Percentiles rank a stretch among this genome's conserved stretches.
Conservation (phyloP, 2,797 vertebrate genomes). For the Sebastes kiyomatsui region DNA sequence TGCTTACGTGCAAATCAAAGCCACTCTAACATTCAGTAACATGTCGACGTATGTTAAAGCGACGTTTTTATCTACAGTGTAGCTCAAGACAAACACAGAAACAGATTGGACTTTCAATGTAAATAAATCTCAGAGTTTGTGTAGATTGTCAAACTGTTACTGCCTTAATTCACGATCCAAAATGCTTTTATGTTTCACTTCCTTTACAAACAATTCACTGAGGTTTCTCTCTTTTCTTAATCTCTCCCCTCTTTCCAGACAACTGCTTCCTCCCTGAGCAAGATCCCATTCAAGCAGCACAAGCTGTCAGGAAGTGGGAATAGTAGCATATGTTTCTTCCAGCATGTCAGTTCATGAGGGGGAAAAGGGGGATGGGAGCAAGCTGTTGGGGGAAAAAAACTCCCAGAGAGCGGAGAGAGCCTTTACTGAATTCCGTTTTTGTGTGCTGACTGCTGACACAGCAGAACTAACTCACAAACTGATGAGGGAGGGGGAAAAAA, state of each 20-base stretch:
- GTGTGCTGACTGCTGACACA: slow-evolving; percentile 85
- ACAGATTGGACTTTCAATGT: slow-evolving; percentile 16
- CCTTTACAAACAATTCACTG: slow-evolving; percentile 18
- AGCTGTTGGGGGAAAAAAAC: slow-evolving; percentile 75
- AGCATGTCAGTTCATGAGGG: slow-evolving; percentile 83
- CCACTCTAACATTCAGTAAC: background rate
- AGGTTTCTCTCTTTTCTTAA: slow-evolving; percentile 44
- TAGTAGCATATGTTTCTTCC: slow-evolving; percentile 85
- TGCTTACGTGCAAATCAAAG: background rate
- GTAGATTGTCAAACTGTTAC: background rate
- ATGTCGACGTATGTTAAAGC: background rate
- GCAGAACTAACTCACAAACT: slow-evolving; percentile 82
- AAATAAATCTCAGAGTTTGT: background rate
- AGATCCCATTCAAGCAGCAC: slow-evolving; percentile 78
- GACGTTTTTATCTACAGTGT: background rate
- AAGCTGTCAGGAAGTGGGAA: slow-evolving; percentile 83
- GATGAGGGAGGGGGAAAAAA: slow-evolving; percentile 72
- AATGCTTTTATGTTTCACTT: slow-evolving; percentile 24
- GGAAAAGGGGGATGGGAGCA: slow-evolving; percentile 78
- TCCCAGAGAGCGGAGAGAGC: slow-evolving; percentile 69
- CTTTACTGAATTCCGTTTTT: slow-evolving; percentile 86
- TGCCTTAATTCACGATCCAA: background rate
- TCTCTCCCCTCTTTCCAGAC: slow-evolving; percentile 65
- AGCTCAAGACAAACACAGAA: slow-evolving; percentile 21
- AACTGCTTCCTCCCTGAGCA: slow-evolving; percentile 76